A percentile compares a stretch with the other conserved stretches of the same genome.
Evolutionary conservation across 2,113 vertebrate genomes (phyloP).

Genomic region (Cyanistes caeruleus): DNA sequence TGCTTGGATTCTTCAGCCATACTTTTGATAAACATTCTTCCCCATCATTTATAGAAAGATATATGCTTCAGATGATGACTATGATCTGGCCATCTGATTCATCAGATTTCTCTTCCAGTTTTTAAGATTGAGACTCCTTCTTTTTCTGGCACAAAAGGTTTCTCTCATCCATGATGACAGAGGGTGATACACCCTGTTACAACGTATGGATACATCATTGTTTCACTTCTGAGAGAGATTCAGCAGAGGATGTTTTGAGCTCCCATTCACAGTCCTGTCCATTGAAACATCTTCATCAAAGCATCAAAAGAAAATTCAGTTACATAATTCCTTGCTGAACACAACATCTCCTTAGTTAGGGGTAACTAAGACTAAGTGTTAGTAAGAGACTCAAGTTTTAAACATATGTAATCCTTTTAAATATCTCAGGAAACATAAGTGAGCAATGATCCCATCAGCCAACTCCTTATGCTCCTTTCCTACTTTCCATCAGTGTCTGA

Average conservation of each 20-base stretch:
- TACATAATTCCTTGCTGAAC: not conserved
- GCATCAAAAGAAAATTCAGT: not conserved
- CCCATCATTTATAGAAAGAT: not conserved
- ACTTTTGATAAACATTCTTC: not conserved
- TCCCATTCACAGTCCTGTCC: not conserved
- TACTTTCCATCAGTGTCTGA: not conserved
- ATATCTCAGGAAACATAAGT: not conserved
- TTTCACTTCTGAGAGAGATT: not conserved
- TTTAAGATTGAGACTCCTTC: not conserved
- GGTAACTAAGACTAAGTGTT: not conserved
- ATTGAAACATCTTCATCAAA: not conserved
- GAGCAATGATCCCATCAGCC: not conserved
- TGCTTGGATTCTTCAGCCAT: not conserved
- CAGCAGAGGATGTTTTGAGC: not conserved
- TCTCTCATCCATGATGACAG: not conserved
- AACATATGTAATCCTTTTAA: not conserved
- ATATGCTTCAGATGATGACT: fast-evolving
- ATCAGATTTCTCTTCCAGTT: not conserved
- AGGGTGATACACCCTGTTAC: not conserved
- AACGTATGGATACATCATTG: not conserved
- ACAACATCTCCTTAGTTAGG: not conserved
- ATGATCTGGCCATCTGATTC: not conserved
- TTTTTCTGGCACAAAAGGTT: not conserved
- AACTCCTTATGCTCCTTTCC: not conserved
- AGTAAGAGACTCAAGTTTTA: not conserved